These are phyloP conservation scores for Diarsia mendica DNA, from an alignment of 2,888 invertebrate species.

Conservation along the genomic window DNA sequence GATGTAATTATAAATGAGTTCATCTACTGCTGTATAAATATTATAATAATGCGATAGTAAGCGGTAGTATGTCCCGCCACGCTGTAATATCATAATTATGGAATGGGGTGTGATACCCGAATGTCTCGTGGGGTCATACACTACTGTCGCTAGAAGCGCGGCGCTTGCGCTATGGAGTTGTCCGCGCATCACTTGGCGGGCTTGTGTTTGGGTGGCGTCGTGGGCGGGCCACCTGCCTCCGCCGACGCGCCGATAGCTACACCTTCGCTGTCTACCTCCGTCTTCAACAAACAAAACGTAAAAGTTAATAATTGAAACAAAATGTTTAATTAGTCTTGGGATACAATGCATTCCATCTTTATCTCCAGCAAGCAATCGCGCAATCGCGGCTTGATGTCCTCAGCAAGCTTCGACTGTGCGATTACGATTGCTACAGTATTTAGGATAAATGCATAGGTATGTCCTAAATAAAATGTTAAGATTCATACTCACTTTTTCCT, in stretches of 20 bases:
- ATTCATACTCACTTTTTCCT: slow-evolving; percentile 81
- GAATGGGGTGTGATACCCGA: slow-evolving; percentile 54
- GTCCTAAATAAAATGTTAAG: neutral
- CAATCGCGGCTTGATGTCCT: no score
- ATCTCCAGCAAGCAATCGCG: no score
- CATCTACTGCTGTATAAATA: slow-evolving; percentile 11
- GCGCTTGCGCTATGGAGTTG: slow-evolving; percentile 27
- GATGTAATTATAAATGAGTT: slow-evolving; percentile 25
- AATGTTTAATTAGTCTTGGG: neutral
- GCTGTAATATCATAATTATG: slow-evolving; percentile 41
- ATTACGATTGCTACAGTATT: no score
- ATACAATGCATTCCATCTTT: no score
- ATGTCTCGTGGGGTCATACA: slow-evolving; percentile 43
- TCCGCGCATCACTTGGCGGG: slow-evolving; percentile 82
- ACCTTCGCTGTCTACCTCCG: slow-evolving; percentile 89
- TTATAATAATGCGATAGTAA: slow-evolving; percentile 28
- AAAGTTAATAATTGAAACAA: neutral
- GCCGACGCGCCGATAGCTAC: slow-evolving; percentile 87
- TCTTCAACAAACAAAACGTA: slow-evolving; percentile 67
- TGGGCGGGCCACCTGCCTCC: slow-evolving; percentile 88
- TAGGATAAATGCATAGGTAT: no score
- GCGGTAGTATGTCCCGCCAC: slow-evolving; percentile 26
- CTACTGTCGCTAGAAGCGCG: slow-evolving; percentile 23
- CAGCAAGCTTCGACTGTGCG: no score
- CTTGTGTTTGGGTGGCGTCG: slow-evolving; percentile 88